phyloP scores from a whole-genome alignment of 2,888 invertebrate species.

The Drosophila diplacantha region DNA sequence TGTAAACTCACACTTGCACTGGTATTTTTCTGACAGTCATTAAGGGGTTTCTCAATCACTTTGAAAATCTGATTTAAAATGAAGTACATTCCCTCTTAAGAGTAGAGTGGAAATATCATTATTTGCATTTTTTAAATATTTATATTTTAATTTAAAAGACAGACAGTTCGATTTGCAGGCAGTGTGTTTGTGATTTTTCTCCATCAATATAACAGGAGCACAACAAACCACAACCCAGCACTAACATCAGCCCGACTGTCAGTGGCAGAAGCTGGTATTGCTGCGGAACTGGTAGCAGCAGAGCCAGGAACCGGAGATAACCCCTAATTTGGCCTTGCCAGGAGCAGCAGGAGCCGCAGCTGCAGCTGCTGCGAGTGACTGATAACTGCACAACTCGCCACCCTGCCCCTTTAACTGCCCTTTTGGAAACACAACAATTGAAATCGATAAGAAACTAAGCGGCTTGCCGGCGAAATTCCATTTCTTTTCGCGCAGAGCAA shows the following conservation, averaged over 20 bases:
- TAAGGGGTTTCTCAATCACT: not conserved
- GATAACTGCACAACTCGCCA: conserved; percentile 45
- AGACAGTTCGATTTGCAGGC: too few species aligned
- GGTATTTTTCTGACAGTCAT: conserved; percentile 4
- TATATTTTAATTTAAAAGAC: not conserved
- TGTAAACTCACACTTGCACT: not conserved
- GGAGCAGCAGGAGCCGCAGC: conserved; percentile 16
- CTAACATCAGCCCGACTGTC: conserved; percentile 43
- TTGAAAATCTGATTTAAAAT: not conserved
- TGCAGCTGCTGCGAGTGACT: conserved; percentile 39
- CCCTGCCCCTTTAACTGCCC: conserved; percentile 6
- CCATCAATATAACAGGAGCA: conserved; percentile 23
- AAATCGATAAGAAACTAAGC: conserved; percentile 55
- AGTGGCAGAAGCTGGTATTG: conserved; percentile 18
- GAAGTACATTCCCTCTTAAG: not conserved
- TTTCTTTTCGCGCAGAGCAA: conserved; percentile 31
- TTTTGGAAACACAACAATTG: conserved; percentile 33
- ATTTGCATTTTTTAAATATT: not conserved
- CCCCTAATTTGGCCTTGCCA: conserved; percentile 18
- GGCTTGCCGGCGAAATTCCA: conserved; percentile 53
- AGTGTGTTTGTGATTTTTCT: not conserved
- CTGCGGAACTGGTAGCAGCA: conserved; percentile 6
- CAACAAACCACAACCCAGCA: conserved; percentile 34
- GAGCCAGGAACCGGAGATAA: conserved; percentile 4
- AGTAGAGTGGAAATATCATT: not conserved